Percentiles rank a stretch among this genome's conserved stretches.
Evolutionary conservation across 2,888 invertebrate species (phyloP).

Genomic region (Epinotia demarniana): DNA sequence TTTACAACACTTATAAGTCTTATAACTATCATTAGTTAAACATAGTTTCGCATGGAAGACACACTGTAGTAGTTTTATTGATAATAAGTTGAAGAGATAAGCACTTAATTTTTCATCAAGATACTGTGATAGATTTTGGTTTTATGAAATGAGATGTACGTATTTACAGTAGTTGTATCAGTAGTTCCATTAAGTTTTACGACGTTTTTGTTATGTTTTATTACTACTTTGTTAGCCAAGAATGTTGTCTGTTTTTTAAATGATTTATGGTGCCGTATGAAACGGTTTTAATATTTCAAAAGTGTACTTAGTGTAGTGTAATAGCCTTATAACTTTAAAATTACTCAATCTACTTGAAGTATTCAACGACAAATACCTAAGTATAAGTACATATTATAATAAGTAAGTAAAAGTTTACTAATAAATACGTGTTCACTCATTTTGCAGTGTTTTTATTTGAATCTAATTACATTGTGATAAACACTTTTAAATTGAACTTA

Average conservation of each 20-base stretch:
- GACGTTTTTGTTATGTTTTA: conserved; percentile 4
- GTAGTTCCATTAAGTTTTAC: neutral
- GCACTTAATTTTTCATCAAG: neutral
- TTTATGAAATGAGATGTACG: neutral
- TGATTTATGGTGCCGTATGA: conserved; percentile 1
- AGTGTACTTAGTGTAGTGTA: neutral
- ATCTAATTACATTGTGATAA: neutral
- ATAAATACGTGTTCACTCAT: conserved; percentile 24
- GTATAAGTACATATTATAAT: conserved; percentile 28
- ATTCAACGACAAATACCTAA: conserved; percentile 44
- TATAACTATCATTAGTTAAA: no score
- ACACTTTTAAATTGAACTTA: neutral
- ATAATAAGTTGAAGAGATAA: neutral
- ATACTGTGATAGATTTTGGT: conserved; percentile 1
- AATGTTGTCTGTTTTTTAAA: neutral
- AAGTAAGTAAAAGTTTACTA: conserved; percentile 31
- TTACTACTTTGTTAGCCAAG: neutral
- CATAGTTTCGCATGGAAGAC: no score
- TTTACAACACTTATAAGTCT: no score
- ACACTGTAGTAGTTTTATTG: neutral
- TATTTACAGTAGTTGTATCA: neutral
- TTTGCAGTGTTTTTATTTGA: conserved; percentile 1
- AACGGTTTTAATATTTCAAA: neutral
- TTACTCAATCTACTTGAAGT: conserved; percentile 28
- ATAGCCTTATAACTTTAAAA: conserved; percentile 4